Base-by-base conservation (phyloP, 2,797 vertebrate genomes). In the Avahi laniger region DNA sequence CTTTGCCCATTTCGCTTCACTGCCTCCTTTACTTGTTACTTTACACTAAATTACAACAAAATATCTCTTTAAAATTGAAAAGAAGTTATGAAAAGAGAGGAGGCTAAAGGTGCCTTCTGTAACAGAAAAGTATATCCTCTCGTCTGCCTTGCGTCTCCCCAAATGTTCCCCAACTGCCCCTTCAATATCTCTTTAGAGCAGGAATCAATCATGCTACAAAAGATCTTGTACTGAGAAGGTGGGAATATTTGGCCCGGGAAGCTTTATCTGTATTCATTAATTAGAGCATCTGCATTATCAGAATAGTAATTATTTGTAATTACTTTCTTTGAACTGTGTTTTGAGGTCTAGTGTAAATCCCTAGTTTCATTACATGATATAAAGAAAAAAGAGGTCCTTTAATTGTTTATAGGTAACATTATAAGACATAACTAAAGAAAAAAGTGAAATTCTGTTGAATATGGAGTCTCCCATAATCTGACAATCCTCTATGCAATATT, bases 351-450 rank as follows among this genome's bases (percentile, higher is more conserved):
- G 15, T 52, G 41, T 59, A 61, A 86, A 65, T 79, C 35, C 15
- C 46, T 79, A 90, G 24, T 75, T 92, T 61, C 26, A 46, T 69
- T 73, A 80, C 12, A 38, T 91, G 38, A 82, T 92, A 76, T 69
- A 84, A 84, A 93, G 72, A 90, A 91, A 87, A 61, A 70, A 75
- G 14, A 89, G 48, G 24, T 54, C 9, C 14, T 96, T 86, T 87
- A 73, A 89, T 76, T 94, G 30, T 48, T 79, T 92, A 46, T 65
- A 52, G 24, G 6, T 90, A 69, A 85, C 26, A 76, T n/a, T 85
- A 10, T 41, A 81, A 83, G 26, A 50, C 26, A 79, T 7, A 81
- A 65, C 17, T 70, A 10, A n/a, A 85, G 35, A 76, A 22, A 80
- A 92, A 87, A 59, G 41, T 79, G 4, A 54, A 72, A 76, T 76